phyloP scores from a whole-genome alignment of 2,113 vertebrate species.

The Talpa occidentalis region DNA sequence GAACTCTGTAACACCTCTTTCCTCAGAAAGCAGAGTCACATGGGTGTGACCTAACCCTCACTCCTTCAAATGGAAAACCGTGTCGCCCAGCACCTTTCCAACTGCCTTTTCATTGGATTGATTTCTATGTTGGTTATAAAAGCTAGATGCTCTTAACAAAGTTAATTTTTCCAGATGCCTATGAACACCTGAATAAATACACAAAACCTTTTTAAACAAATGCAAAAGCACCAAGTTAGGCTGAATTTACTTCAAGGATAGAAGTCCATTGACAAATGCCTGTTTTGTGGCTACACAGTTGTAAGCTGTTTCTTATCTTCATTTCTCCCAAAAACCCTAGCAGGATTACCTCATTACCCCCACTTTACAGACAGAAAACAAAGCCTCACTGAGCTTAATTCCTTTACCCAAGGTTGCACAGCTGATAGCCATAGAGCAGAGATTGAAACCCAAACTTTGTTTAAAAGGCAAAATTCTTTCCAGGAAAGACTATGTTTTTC shows the following conservation, averaged over 20 bases:
- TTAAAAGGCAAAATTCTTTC: background rate
- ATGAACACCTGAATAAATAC: slow-evolving; percentile 23
- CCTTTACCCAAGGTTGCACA: slow-evolving; percentile 8
- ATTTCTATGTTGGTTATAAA: slow-evolving; percentile 32
- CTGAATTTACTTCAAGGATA: background rate
- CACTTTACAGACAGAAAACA: background rate
- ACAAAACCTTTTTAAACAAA: background rate
- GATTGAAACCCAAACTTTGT: background rate
- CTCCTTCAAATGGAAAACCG: background rate
- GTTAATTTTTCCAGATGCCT: background rate
- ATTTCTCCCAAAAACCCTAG: background rate
- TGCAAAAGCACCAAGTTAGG: background rate
- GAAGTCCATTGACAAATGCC: background rate
- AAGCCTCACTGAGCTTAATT: background rate
- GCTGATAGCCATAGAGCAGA: background rate
- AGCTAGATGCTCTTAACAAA: slow-evolving; percentile 56
- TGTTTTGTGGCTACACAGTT: background rate
- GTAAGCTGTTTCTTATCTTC: background rate
- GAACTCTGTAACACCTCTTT: background rate
- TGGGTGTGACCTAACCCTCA: background rate
- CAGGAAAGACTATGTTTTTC: background rate
- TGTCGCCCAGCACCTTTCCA: slow-evolving; percentile 10
- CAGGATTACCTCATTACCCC: background rate
- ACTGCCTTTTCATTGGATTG: background rate
- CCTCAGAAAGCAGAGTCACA: background rate